Conservation (phyloP, 2,797 vertebrate species). For the Periparus ater region DNA sequence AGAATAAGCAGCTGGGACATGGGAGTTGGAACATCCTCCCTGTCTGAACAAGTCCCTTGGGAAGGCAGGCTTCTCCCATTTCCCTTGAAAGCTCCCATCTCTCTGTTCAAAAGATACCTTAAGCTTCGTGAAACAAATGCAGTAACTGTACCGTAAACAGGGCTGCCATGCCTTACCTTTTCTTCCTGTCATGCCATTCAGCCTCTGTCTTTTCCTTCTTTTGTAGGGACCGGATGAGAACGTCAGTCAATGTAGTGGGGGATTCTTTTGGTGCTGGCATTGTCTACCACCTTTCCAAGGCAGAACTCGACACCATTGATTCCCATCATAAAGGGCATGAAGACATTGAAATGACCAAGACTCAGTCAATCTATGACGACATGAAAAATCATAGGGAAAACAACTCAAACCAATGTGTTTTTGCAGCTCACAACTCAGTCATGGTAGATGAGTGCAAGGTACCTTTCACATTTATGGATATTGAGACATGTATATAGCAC, state of each 20-base stretch:
- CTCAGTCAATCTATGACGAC: conserved; percentile 92
- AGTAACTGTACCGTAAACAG: background rate
- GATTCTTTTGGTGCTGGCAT: conserved; percentile 98
- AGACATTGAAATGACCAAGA: conserved; percentile 97
- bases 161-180: background rate
- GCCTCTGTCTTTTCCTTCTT: conserved; percentile 32
- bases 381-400: conserved; percentile 98
- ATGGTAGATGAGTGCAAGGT: conserved; percentile 99
- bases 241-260: conserved; percentile 97
- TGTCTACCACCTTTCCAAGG: conserved; percentile 95
- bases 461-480: conserved; percentile 91
- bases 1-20: background rate
- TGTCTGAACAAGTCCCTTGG: background rate
- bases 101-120: background rate
- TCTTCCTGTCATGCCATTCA: background rate
- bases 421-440: conserved; percentile 95
- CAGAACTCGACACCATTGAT: conserved; percentile 91
- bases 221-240: conserved; percentile 95
- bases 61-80: background rate
- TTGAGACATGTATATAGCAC: conserved; percentile 91
- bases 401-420: conserved; percentile 98
- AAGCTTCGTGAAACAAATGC: background rate
- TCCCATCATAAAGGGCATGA: conserved; percentile 86
- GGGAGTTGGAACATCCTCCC: background rate
- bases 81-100: background rate